phyloP scores from a whole-genome alignment of 1,140 invertebrate species.

The Drosophila subobscura region DNA sequence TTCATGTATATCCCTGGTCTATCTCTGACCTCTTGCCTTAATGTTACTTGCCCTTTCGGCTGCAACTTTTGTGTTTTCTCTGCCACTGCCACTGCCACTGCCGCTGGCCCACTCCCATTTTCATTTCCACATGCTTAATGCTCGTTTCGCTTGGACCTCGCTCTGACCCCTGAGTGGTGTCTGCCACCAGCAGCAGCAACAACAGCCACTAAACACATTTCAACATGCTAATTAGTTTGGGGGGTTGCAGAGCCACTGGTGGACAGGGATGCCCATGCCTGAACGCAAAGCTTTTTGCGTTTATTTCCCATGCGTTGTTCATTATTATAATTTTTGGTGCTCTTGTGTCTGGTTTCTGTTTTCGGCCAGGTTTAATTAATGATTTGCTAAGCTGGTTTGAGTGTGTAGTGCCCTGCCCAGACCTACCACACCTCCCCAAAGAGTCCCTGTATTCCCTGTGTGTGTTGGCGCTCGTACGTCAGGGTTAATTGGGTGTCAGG shows the following conservation, averaged over 20 bases:
- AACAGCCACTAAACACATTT: conserved; percentile 29
- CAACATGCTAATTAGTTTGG: conserved; percentile 69
- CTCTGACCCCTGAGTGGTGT: conserved; percentile 23
- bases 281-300: conserved; percentile 51
- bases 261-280: background rate
- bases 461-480: background rate
- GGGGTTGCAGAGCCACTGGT: conserved; percentile 1
- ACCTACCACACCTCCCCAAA: background rate
- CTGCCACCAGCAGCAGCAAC: conserved; percentile 9
- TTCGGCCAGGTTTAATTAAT: conserved; percentile 73
- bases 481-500: conserved; percentile 74
- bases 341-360: conserved; percentile 44
- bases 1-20: background rate
- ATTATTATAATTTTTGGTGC: conserved; percentile 70
- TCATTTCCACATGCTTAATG: conserved; percentile 26
- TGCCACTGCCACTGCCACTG: background rate
- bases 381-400: conserved; percentile 66
- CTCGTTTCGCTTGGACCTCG: conserved; percentile 28
- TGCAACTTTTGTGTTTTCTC: conserved; percentile 46
- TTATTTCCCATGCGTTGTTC: conserved; percentile 70
- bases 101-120: background rate
- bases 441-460: background rate
- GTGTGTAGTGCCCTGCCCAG: too few relatives aligned
- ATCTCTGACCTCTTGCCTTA: conserved; percentile 50
- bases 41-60: conserved; percentile 50